A percentile compares a stretch with the other conserved stretches of the same genome.
These are phyloP conservation scores for Leptoteleia sp. DNA, from an alignment of 1,140 invertebrate genomes.

Conservation along the genomic window DNA sequence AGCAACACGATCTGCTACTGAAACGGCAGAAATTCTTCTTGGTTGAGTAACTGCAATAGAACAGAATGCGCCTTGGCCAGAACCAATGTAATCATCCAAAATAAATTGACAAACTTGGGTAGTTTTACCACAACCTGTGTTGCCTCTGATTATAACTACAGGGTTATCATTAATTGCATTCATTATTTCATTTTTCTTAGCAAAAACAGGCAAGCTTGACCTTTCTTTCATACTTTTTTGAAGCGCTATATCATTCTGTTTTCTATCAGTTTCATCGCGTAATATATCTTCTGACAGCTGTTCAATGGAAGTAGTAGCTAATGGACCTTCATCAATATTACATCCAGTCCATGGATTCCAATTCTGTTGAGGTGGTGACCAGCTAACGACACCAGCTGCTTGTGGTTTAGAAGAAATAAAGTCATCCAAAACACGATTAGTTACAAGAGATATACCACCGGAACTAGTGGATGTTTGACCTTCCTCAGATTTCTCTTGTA, in stretches of 20 bases:
- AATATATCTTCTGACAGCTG: constrained; percentile 90
- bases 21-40: constrained; percentile 95
- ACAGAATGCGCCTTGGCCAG: constrained; percentile 90
- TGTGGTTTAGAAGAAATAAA: constrained; percentile 83
- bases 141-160: constrained; percentile 93
- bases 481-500: too few relatives aligned
- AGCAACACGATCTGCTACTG: constrained; percentile 94
- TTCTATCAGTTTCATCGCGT: constrained; percentile 83
- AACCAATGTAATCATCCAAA: constrained; percentile 95
- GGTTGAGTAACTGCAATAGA: constrained; percentile 97
- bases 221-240: constrained; percentile 87
- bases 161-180: constrained; percentile 91
- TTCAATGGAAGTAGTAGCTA: constrained; percentile 90
- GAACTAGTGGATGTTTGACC: too few relatives aligned
- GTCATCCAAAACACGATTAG: constrained; percentile 84
- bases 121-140: constrained; percentile 96
- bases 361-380: constrained; percentile 96
- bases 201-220: constrained; percentile 88
- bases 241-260: constrained; percentile 83
- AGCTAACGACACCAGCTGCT: constrained; percentile 90
- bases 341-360: constrained; percentile 98
- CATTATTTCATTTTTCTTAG: constrained; percentile 89
- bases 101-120: constrained; percentile 97
- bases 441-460: constrained; percentile 81
- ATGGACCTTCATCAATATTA: constrained; percentile 96